These are phyloP conservation scores for Adelges cooleyi DNA, from an alignment of 1,140 invertebrate genomes.

Conservation along the genomic window DNA sequence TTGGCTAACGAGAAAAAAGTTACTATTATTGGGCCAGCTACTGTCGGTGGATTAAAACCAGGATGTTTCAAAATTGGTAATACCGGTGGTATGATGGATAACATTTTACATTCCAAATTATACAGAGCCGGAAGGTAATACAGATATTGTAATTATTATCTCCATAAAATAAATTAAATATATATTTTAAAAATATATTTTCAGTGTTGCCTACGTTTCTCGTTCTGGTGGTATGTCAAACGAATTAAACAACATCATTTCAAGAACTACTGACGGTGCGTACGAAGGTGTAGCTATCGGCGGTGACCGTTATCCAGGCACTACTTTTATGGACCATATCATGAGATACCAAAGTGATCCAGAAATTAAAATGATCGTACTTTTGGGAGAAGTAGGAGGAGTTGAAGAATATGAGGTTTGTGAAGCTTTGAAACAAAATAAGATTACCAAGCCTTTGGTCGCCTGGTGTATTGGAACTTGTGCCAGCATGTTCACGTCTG, in stretches of 20 bases:
- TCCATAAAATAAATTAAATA: neutral
- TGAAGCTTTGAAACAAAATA: conserved; percentile 64
- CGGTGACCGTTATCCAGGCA: conserved; percentile 97
- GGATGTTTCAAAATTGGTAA: conserved; percentile 99
- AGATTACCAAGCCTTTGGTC: conserved; percentile 87
- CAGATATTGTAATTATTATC: neutral
- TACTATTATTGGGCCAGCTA: conserved; percentile 90
- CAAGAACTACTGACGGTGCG: conserved; percentile 93
- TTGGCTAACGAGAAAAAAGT: conserved; percentile 70
- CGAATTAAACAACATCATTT: conserved; percentile 97
- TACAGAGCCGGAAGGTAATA: conserved; percentile 75
- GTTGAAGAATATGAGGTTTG: conserved; percentile 98
- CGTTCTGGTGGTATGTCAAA: conserved; percentile 99
- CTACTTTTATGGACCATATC: conserved; percentile 97
- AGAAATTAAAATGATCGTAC: conserved; percentile 82
- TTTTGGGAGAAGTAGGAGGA: conserved; percentile 97
- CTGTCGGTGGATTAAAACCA: conserved; percentile 95
- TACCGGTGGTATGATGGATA: conserved; percentile 99
- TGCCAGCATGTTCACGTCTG: conserved; percentile 84
- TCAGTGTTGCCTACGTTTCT: conserved; percentile 92
- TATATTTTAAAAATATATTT: conserved; percentile 35
- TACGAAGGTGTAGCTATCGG: conserved; percentile 98
- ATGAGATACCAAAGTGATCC: conserved; percentile 65
- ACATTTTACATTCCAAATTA: conserved; percentile 93
- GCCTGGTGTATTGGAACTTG: conserved; percentile 98